Conservation (phyloP, 2,888 invertebrate genomes). For the Tortricodes alternella region DNA sequence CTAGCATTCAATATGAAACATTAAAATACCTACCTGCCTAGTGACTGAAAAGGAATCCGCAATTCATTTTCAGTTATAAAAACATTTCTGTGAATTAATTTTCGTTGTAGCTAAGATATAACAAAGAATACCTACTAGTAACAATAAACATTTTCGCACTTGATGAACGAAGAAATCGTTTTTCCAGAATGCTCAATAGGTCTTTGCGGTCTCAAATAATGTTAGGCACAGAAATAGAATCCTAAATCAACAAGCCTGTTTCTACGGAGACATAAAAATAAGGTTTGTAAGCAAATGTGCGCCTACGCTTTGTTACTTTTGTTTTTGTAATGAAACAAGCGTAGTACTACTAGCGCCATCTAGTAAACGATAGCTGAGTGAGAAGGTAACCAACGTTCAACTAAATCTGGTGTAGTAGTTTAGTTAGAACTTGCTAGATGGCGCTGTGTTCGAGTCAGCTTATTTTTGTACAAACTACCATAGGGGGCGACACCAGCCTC, state of each 20-base stretch:
- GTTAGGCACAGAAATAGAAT: constrained; percentile 25
- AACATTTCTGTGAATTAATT: neutral
- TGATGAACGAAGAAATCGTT: neutral
- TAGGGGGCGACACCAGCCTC: constrained; percentile 47
- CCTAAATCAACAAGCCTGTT: constrained; percentile 31
- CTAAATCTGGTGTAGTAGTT: constrained; percentile 36
- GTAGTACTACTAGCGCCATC: constrained; percentile 56
- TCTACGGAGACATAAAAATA: constrained; percentile 35
- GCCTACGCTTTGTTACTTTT: constrained; percentile 41
- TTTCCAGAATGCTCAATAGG: neutral
- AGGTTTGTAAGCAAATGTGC: constrained; percentile 46
- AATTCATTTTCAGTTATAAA: neutral
- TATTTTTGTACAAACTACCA: constrained; percentile 34
- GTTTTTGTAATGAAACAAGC: constrained; percentile 17
- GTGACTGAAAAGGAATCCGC: neutral
- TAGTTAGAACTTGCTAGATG: constrained; percentile 43
- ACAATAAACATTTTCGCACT: neutral
- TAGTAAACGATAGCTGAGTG: constrained; percentile 31
- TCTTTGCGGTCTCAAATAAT: constrained; percentile 9
- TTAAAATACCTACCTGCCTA: constrained; percentile 1
- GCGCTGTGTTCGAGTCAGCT: constrained; percentile 36
- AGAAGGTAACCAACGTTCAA: constrained; percentile 18
- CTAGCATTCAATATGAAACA: neutral
- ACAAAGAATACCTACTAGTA: neutral
- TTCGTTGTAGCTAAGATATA: neutral